Conservation (phyloP, 1,140 invertebrate species). For the Streblospio benedicti region DNA sequence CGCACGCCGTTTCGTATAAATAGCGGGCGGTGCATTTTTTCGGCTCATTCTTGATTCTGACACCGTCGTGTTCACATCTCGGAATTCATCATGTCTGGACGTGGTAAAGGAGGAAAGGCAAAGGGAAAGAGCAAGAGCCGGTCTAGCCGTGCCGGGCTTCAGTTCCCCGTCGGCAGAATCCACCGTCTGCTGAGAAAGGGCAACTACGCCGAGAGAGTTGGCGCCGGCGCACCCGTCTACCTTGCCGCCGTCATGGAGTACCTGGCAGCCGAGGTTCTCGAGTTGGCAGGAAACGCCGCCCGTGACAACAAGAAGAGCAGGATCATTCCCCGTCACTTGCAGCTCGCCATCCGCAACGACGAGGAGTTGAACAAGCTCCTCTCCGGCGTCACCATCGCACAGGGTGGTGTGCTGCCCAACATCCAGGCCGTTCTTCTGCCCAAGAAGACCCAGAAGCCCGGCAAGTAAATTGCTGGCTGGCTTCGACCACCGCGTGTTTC, state of each 20-base stretch:
- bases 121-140: conserved; percentile 28
- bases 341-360: conserved; percentile 48
- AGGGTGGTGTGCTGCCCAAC: conserved; percentile 45
- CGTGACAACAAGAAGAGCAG: conserved; percentile 52
- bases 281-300: conserved; percentile 64
- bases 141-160: conserved; percentile 47
- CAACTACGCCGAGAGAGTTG: conserved; percentile 27
- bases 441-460: conserved; percentile 29
- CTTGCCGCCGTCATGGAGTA: conserved; percentile 45
- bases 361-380: conserved; percentile 46
- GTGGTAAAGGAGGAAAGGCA: conserved; percentile 26
- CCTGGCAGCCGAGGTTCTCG: conserved; percentile 47
- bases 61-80: too few species aligned
- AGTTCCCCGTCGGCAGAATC: conserved; percentile 50
- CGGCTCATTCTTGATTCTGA: too few species aligned
- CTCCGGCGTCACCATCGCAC: conserved; percentile 43
- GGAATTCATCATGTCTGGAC: conserved; percentile 22
- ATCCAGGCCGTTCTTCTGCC: conserved; percentile 44
- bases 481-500: too few species aligned
- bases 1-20: too few species aligned
- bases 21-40: too few species aligned
- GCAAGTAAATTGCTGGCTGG: too few species aligned
- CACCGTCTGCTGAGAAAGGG: conserved; percentile 47
- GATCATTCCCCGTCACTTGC: conserved; percentile 52
- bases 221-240: conserved; percentile 43